Evolutionary conservation across 2,888 invertebrate genomes (phyloP).

Genomic region (Macaria liturata): DNA sequence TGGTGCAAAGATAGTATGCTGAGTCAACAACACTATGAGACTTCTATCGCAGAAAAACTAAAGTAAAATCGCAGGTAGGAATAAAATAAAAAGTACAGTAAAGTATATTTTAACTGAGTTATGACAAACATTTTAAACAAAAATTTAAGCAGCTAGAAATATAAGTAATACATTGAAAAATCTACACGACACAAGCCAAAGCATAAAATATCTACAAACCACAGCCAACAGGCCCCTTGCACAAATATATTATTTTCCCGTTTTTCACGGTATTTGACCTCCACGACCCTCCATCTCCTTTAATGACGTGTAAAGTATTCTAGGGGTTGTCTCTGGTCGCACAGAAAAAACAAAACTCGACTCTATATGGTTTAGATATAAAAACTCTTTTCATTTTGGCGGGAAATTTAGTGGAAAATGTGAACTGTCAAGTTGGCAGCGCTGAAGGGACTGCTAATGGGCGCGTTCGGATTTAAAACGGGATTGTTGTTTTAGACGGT

Average conservation of each 20-base stretch:
- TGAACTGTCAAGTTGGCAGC: slow-evolving; percentile 75
- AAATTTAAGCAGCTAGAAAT: neutral
- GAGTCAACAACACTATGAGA: no score
- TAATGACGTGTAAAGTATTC: slow-evolving; percentile 73
- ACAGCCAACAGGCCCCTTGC: slow-evolving; percentile 13
- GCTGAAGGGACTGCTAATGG: slow-evolving; percentile 60
- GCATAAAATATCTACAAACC: slow-evolving; percentile 9
- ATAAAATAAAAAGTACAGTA: no score
- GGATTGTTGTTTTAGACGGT: slow-evolving; percentile 62
- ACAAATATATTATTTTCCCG: slow-evolving; percentile 59
- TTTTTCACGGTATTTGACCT: slow-evolving; percentile 72
- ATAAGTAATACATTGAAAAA: neutral
- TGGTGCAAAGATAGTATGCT: no score
- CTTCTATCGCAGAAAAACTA: no score
- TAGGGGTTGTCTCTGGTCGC: slow-evolving; percentile 41
- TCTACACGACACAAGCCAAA: no score
- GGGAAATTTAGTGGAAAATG: slow-evolving; percentile 37
- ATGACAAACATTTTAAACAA: neutral
- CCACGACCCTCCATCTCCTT: slow-evolving; percentile 48
- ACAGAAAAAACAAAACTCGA: slow-evolving; percentile 38
- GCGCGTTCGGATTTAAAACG: slow-evolving; percentile 63
- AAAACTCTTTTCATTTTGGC: slow-evolving; percentile 37
- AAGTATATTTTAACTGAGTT: no score
- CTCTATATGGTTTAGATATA: slow-evolving; percentile 30
- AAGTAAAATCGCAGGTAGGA: no score